These are phyloP conservation scores for honey bee (Apis mellifera) DNA, from an alignment of 1,140 invertebrate genomes.

Conservation along the genomic window Amel_HAv3.1 CM009944.2:7031501-7032000, in stretches of 20 bases:
- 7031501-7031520: conserved; percentile 45
- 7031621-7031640: conserved; percentile 26
- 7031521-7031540: conserved; percentile 45
- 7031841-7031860: conserved; percentile 50
- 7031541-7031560: conserved; percentile 42
- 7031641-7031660: conserved; percentile 39
- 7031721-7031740: conserved; percentile 65
- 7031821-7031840: conserved; percentile 75
- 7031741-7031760: conserved; percentile 62
- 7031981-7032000: conserved; percentile 80
- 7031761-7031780: conserved; percentile 38
- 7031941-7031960: conserved; percentile 81
- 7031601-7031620: conserved; percentile 32
- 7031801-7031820: conserved; percentile 79
- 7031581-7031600: conserved; percentile 46
- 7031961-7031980: conserved; percentile 81
- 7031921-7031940: conserved; percentile 78
- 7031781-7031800: conserved; percentile 73
- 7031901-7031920: conserved; percentile 61
- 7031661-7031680: conserved; percentile 22
- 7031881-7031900: conserved; percentile 55
- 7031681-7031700: conserved; percentile 1
- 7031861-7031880: conserved; percentile 29
- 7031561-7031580: conserved; percentile 41
- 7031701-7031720: conserved; percentile 21